Conservation (phyloP, 2,797 vertebrate genomes). For the Bradypodion ventrale region DNA sequence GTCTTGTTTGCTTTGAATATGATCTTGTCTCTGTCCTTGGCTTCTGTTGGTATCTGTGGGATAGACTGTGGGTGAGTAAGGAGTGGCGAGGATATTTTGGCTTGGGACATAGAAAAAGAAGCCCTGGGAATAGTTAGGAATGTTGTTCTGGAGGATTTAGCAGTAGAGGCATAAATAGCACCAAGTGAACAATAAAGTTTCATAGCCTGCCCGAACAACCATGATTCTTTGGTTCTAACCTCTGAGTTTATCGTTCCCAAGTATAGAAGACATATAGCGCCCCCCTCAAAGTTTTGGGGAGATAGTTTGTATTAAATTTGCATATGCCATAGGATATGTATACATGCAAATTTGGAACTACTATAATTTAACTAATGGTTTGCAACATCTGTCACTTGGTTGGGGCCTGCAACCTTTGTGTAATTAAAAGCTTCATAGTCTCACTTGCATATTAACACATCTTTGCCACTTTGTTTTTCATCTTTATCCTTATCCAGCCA, state of each 20-base stretch:
- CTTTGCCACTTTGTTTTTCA: no score
- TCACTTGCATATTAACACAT: no score
- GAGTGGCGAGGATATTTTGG: constrained; percentile 8
- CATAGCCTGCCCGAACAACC: constrained; percentile 15
- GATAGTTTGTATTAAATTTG: not conserved
- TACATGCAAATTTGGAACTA: not conserved
- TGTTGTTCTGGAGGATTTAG: constrained; percentile 34
- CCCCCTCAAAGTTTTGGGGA: no score
- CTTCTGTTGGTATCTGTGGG: constrained; percentile 19
- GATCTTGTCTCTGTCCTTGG: constrained; percentile 32
- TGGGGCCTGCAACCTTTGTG: no score
- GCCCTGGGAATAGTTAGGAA: constrained; percentile 40
- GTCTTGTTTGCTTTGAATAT: constrained; percentile 5
- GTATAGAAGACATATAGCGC: no score
- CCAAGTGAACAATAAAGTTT: not conserved
- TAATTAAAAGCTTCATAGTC: no score
- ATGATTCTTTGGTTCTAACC: not conserved
- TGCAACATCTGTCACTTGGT: no score
- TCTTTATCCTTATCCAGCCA: no score
- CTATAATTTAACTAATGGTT: not conserved
- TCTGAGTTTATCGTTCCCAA: not conserved
- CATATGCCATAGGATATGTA: not conserved
- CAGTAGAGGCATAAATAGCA: constrained; percentile 38
- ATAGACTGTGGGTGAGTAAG: not conserved
- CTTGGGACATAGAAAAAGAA: constrained; percentile 31